Evolutionary conservation across 2,888 invertebrate species (phyloP), one percentile per base, ranked within the genome.

Genomic region (Xestia ashworthii): DNA sequence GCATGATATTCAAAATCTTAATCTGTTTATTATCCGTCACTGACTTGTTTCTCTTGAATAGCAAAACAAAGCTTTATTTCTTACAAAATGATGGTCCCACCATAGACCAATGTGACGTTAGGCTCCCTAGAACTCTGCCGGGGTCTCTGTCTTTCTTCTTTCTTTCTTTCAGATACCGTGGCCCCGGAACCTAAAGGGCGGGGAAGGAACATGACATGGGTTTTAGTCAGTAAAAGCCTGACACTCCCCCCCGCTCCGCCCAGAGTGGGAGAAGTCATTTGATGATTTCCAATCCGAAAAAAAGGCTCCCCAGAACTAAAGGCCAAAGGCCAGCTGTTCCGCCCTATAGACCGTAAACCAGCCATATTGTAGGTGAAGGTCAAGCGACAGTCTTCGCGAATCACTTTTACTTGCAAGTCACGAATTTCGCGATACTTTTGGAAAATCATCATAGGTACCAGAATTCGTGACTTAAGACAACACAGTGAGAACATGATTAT

Each of bases 391-490:
- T 71, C 64, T 79, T 75, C 14, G 76, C 82, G 65, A 84, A 81
- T 71, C 22, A 77, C 72, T 81, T 70, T 76, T 81, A 84, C 72
- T 65, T 11, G 4, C 62, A 25, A 82, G 80, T 82, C 84, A 84
- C 84, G 86, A 84, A 80, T 71, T 78, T 46, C n/a, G 12, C 32
- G n/a, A 77, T 71, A 53, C 65, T 75, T 83, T 79, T 68, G 62
- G 66, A 58, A 86, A 79, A 76, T 74, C 64, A 62, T 74, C 71
- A 14, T 64, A 66, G 12, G 72, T 69, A 80, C 78, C 46, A 74
- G 74, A 65, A 70, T 60, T 90, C 91, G 92, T 92, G 92, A 92
- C 89, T 83, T 32, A 71, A 81, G 62, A 81, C 82, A 81, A 71
- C 74, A 66, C 60, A 80, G 76, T 74, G 76, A 73, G 79, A 76